These are phyloP conservation scores for Caenorhabditis sp. DNA, from an alignment of 2,888 invertebrate species.

Conservation along the genomic window DNA sequence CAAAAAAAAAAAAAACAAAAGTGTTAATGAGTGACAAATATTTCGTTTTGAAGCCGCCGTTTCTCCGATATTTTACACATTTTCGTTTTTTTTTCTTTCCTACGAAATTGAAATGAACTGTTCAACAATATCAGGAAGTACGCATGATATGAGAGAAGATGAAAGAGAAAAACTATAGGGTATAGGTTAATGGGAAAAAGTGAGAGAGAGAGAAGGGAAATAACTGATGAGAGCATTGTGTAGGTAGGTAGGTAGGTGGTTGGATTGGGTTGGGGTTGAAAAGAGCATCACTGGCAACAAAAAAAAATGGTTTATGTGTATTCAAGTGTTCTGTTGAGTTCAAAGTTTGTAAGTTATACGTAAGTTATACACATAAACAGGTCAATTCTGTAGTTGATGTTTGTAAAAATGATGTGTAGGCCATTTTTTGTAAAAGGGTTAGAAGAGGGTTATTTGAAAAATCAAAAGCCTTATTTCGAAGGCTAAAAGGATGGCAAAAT, in stretches of 20 bases:
- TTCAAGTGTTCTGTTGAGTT: not conserved
- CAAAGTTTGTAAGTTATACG: not conserved
- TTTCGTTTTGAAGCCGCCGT: not conserved
- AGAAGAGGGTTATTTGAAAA: too few species aligned
- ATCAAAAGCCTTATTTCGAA: too few species aligned
- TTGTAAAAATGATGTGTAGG: too few species aligned
- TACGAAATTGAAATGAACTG: not conserved
- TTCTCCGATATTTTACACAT: not conserved
- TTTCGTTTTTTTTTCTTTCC: not conserved
- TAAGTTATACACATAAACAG: too few species aligned
- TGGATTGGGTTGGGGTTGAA: not conserved
- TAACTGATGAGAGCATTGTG: not conserved
- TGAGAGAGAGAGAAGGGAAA: not conserved
- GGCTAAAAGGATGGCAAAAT: too few species aligned
- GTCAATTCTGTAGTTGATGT: too few species aligned
- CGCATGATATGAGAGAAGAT: too few species aligned
- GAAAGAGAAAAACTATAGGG: not conserved
- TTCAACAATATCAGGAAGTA: not conserved
- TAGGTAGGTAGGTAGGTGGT: too few species aligned
- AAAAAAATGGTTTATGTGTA: not conserved
- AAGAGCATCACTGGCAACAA: not conserved
- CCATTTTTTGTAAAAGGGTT: too few species aligned
- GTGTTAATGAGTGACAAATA: not conserved
- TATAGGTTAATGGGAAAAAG: not conserved
- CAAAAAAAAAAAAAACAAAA: not conserved